A percentile compares a stretch with the other conserved stretches of the same genome.
Conservation (phyloP, 1,140 invertebrate genomes). For the Araneus ventricosus region DNA sequence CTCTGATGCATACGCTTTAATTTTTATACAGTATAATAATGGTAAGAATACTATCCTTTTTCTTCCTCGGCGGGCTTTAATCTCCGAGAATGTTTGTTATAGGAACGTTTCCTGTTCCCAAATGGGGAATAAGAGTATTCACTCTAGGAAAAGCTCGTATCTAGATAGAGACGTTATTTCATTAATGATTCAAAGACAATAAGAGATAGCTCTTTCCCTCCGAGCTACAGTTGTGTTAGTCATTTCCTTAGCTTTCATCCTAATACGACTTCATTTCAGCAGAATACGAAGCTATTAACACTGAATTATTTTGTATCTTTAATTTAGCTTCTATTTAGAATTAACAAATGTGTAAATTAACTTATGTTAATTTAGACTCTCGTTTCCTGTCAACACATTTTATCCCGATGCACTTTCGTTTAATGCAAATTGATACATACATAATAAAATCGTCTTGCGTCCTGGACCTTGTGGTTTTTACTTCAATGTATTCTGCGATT, state of each 20-base stretch:
- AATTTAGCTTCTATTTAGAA: not conserved
- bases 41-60: not conserved
- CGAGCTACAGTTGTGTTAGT: constrained; percentile 42
- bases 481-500: not conserved
- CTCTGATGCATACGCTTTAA: not conserved
- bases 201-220: constrained; percentile 37
- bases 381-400: not conserved
- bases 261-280: not conserved
- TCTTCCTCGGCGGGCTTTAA: constrained; percentile 15
- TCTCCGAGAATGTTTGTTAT: constrained; percentile 58
- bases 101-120: constrained; percentile 39
- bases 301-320: constrained; percentile 26
- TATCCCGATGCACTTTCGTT: not conserved
- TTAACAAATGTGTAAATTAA: constrained; percentile 4
- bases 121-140: constrained; percentile 58
- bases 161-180: constrained; percentile 48
- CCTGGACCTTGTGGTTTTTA: not conserved
- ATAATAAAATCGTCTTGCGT: not conserved
- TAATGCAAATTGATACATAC: not conserved
- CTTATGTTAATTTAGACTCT: not conserved
- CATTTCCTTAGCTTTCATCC: constrained; percentile 21
- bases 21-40: not conserved
- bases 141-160: constrained; percentile 66
- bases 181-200: constrained; percentile 69
- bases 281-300: constrained; percentile 11